Conservation (phyloP, 2,888 invertebrate genomes). For the Macaria liturata region DNA sequence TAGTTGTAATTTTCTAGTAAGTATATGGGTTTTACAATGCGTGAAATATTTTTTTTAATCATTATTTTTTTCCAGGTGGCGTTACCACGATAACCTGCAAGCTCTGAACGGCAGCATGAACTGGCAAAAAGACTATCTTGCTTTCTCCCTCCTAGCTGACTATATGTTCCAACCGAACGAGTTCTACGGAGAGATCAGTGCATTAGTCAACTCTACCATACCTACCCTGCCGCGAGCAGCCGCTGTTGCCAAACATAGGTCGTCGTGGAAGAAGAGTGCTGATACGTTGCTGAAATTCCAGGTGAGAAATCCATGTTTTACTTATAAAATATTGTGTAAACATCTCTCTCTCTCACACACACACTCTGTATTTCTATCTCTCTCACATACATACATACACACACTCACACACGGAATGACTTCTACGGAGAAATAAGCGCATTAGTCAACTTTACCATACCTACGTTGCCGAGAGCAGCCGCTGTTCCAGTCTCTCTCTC, state of each 20-base stretch:
- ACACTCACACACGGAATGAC: no score
- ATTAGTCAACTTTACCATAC: no score
- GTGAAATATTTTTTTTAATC: no score
- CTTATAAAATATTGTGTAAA: no score
- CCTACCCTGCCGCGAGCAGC: conserved; percentile 69
- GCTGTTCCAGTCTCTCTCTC: no score
- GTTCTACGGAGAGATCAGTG: conserved; percentile 73
- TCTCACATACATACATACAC: no score
- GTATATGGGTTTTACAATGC: no score
- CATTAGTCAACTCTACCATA: conserved; percentile 74
- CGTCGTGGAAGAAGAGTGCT: conserved; percentile 75
- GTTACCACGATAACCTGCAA: conserved; percentile 78
- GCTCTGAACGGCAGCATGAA: conserved; percentile 79
- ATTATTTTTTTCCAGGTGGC: conserved; percentile 60
- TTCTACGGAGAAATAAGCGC: no score
- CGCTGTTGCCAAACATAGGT: conserved; percentile 71
- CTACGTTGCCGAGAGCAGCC: no score
- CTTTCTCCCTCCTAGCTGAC: conserved; percentile 72
- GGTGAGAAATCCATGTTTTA: conserved; percentile 40
- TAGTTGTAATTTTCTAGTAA: no score
- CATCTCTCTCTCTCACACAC: no score
- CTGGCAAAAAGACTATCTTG: conserved; percentile 76
- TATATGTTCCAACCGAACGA: conserved; percentile 75
- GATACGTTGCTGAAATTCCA: conserved; percentile 77
- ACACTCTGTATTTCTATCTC: no score